Conservation (phyloP, 2,113 vertebrate species). For the Thermophis baileyi region DNA sequence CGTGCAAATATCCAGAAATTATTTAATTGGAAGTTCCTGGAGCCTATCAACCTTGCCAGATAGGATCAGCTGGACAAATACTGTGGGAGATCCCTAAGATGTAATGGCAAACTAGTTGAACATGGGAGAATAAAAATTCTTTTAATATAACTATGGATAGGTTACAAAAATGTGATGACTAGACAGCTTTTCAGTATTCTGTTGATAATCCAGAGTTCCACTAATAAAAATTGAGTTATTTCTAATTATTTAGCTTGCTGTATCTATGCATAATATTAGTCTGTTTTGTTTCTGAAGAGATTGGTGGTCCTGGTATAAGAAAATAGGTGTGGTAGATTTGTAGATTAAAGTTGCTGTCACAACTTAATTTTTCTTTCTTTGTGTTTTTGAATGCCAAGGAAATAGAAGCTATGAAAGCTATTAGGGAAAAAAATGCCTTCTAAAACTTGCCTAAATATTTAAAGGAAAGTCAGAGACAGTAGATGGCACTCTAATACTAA, state of each 20-base stretch:
- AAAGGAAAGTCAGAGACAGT: slow-evolving; percentile 19
- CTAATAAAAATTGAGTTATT: not conserved
- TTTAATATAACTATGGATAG: not conserved
- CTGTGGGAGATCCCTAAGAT: not conserved
- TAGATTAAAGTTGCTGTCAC: not conserved
- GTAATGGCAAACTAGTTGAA: not conserved
- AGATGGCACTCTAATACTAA: slow-evolving; percentile 19
- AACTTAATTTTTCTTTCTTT: not conserved
- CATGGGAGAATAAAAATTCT: not conserved
- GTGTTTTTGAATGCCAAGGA: not conserved
- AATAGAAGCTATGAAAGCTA: slow-evolving; percentile 6
- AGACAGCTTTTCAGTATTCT: not conserved
- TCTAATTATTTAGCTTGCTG: not conserved
- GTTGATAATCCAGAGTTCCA: not conserved
- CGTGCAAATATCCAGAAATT: not conserved
- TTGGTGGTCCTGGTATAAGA: not conserved
- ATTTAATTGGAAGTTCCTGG: not conserved
- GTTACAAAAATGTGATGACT: not conserved
- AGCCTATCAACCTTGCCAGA: not conserved
- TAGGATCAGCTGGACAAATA: not conserved
- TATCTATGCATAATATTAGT: not conserved
- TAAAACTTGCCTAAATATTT: slow-evolving; percentile 5
- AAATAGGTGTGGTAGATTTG: not conserved
- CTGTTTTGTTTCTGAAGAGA: not conserved
- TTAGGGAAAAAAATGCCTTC: slow-evolving; percentile 12